Evolutionary conservation across 2,888 invertebrate species (phyloP), one percentile per base, ranked within the genome.

Genomic region (Odontothrips loti): DNA sequence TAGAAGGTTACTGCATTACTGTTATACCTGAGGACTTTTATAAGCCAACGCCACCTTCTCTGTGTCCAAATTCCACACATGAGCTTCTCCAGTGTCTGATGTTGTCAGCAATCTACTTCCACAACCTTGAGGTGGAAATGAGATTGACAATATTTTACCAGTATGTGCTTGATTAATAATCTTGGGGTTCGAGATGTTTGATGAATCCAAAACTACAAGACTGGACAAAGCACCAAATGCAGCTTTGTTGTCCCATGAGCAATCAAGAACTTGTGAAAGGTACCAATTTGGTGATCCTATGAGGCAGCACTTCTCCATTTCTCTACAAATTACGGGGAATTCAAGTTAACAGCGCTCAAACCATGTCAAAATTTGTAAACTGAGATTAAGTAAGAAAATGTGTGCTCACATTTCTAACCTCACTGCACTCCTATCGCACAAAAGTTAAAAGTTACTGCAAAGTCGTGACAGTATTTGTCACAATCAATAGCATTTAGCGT

Each of bases 11-110:
- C 68, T 27, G 27, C 34, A 12, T 58, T 6, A 1, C 9, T 27
- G 1, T 10, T 27, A 23, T 27, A 75, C 68, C 68, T 75, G 68
- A 27, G 68, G 68, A 27, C 27, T 23, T 9, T 27, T 75, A 10
- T 75, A 75, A 27, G 27, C 68, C 8, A 75, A 27, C 8, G 27
- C 23, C 10, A 75, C 68, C 23, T 75, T 75, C 27, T 12, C 8
- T 12, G 27, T 27, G 10, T 75, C 68, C 68, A 75, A 75, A 75
- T 75, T 27, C 68, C 68, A 75, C n/a, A 75, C 68, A 75, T 23
- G 27, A 23, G 68, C 68, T 27, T 75, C 68, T 8, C 68, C 68
- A 75, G 68, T 27, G 23, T 75, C 68, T 23, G 23, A 8, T 10
- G 68, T 75, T 11, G 68, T 23, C 23, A 75, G 12, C 23, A 75